These are phyloP conservation scores for Camelus bactrianus DNA, from an alignment of 2,113 vertebrate genomes.

Conservation along the genomic window DNA sequence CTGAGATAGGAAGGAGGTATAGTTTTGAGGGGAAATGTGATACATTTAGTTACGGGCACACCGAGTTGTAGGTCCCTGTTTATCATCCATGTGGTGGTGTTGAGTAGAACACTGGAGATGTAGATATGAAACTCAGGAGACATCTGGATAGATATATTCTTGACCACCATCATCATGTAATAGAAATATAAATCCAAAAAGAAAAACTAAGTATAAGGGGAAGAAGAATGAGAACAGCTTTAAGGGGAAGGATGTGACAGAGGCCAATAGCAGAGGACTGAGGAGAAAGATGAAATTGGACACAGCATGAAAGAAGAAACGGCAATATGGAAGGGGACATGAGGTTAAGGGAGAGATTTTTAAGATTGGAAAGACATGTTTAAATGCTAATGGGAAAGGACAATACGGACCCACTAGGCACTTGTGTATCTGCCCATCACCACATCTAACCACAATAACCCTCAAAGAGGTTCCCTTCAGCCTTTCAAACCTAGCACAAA, in stretches of 20 bases:
- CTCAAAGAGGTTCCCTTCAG: neutral
- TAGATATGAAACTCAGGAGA: neutral
- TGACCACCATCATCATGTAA: neutral
- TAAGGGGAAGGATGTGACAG: neutral
- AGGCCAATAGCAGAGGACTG: neutral
- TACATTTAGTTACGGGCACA: neutral
- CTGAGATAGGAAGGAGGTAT: neutral
- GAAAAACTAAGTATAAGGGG: neutral
- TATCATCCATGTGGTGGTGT: neutral
- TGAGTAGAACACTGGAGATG: neutral
- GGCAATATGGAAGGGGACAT: neutral
- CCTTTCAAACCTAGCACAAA: neutral
- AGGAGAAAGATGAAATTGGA: conserved; percentile 1
- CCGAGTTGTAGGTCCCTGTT: neutral
- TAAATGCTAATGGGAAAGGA: neutral
- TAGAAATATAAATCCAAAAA: neutral
- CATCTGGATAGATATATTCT: neutral
- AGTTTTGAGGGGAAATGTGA: neutral
- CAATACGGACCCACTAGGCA: neutral
- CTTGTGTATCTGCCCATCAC: neutral
- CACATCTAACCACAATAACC: neutral
- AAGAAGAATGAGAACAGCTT: neutral
- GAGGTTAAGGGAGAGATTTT: neutral
- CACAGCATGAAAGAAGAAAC: neutral
- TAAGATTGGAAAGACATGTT: neutral